These are phyloP conservation scores for Plectus sambesii DNA, from an alignment of 1,140 invertebrate species.

Conservation along the genomic window DNA sequence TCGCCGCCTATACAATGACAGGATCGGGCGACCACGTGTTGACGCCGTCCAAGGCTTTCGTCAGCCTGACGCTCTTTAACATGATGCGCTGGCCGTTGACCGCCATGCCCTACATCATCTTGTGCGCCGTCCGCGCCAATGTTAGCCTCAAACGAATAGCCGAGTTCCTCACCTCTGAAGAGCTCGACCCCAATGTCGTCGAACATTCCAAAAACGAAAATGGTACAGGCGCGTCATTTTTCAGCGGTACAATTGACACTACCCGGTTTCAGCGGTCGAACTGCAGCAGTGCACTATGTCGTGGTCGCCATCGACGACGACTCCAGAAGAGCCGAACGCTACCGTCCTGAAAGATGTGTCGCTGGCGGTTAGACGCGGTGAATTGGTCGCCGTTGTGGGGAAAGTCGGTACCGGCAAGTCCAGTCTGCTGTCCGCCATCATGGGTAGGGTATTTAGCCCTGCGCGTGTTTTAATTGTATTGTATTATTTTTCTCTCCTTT, in stretches of 20 bases:
- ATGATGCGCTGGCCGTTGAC: conserved; percentile 39
- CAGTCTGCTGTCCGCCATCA: conserved; percentile 53
- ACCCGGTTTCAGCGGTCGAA: too few relatives aligned
- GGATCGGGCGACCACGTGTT: conserved; percentile 56
- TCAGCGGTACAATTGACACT: too few relatives aligned
- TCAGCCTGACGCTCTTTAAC: conserved; percentile 44
- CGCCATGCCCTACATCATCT: conserved; percentile 37
- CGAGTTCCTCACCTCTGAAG: conserved; percentile 39
- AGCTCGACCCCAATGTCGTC: too few relatives aligned
- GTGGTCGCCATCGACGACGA: neutral
- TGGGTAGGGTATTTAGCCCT: too few relatives aligned
- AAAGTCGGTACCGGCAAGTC: conserved; percentile 53
- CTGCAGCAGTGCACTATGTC: too few relatives aligned
- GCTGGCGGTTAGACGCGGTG: conserved; percentile 47
- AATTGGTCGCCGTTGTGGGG: conserved; percentile 52
- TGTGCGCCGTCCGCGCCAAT: conserved; percentile 30
- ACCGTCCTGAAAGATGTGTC: conserved; percentile 14
- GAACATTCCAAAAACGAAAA: too few relatives aligned
- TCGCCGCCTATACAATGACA: conserved; percentile 46
- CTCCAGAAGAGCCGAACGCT: conserved; percentile 20
- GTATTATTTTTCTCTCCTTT: conserved; percentile 43
- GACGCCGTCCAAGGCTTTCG: conserved; percentile 66
- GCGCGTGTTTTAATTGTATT: too few relatives aligned
- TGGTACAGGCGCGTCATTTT: too few relatives aligned
- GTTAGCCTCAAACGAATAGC: conserved; percentile 39